Evolutionary conservation across 2,797 vertebrate species (phyloP).

Genomic region (Phrynocephalus forsythii): DNA sequence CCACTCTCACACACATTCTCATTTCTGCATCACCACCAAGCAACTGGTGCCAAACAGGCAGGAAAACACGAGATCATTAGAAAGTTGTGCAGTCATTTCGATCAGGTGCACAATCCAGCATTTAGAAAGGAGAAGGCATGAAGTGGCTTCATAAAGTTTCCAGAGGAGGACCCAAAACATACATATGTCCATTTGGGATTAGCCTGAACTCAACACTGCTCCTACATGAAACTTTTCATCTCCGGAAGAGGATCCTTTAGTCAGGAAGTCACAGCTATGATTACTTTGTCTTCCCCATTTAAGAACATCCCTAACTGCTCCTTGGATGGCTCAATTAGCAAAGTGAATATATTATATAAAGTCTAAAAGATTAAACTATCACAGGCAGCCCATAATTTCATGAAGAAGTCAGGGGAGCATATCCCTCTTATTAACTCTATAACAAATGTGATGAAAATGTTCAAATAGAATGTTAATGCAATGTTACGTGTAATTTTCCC

Average conservation of each 20-base stretch:
- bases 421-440: conserved; percentile 99
- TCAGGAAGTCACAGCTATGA: conserved; percentile 82
- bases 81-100: background rate
- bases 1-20: too few relatives aligned
- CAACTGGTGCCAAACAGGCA: background rate
- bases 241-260: conserved; percentile 76
- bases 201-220: background rate
- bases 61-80: background rate
- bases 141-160: background rate
- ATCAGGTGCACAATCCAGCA: background rate
- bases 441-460: conserved; percentile 99
- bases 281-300: conserved; percentile 82
- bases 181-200: background rate
- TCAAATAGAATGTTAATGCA: conserved; percentile 99
- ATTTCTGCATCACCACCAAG: background rate
- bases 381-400: conserved; percentile 99
- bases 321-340: conserved; percentile 96
- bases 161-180: conserved; percentile 12
- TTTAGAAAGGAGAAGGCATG: background rate
- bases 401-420: conserved; percentile 99
- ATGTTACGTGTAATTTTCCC: conserved; percentile 98
- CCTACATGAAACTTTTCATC: conserved; percentile 58
- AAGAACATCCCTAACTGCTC: conserved; percentile 86
- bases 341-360: conserved; percentile 96
- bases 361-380: conserved; percentile 99